Evolutionary conservation across 2,797 vertebrate genomes (phyloP), one percentile per base, ranked within the genome.

Genomic region (Anisognathus igniventris): DNA sequence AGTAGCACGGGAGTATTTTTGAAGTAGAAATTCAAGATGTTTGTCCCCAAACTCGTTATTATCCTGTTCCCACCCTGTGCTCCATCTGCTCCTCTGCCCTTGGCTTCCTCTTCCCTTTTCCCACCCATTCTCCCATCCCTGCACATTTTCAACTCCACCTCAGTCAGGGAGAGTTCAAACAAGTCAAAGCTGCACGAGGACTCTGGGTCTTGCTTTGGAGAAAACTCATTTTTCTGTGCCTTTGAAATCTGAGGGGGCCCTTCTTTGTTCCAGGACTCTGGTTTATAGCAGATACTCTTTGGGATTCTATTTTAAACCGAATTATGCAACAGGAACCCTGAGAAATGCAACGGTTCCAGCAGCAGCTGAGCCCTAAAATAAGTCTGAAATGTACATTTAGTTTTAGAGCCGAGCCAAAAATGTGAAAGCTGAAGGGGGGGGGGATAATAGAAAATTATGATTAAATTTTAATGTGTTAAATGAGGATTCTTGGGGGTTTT

Each of bases 61-160:
- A 22, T 12, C 71, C 47, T 48, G 33, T 14, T 66, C n/a, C 39
- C 56, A 12, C 64, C 33, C 67, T 65, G 70, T 64, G 6, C 37
- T 79, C 71, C 35, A 22, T 66, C 39, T 48, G 2, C n/a, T 30
- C 25, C 65, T 64, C 54, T 14, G 0, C n/a, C 84, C 57, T 71
- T 42, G 47, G 25, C 28, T 81, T 28, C 35, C 57, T 77, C 24
- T 20, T 44, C 39, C 51, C 51, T 65, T 61, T 73, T 54, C 60
- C 77, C 66, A 6, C 9, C 72, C 24, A 0, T 25, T 17, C 44
- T 48, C 37, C 68, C n/a, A 12, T 28, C 65, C 42, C 80, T 62
- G 68, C 1, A 0, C 11, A 20, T 73, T 79, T 79, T 25, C 12
- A 60, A 23, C 25, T 44, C 44, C 35, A 0, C n/a, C 31, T 12